Evolutionary conservation across 2,888 invertebrate species (phyloP).

Genomic region (Cheilosia scutellata): DNA sequence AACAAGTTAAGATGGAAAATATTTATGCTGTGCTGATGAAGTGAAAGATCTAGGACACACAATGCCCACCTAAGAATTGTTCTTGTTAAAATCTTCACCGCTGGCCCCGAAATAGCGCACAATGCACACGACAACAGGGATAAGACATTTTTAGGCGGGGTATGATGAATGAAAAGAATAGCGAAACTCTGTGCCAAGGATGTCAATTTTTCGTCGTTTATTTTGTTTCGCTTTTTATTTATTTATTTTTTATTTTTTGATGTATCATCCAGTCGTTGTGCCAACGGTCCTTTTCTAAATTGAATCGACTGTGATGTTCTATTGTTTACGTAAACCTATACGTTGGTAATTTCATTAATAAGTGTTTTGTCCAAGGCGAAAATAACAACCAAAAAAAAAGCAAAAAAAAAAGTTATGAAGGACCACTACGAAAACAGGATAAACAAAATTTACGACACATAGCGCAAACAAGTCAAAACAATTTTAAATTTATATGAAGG

Average conservation of each 20-base stretch:
- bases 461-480: slow-evolving; percentile 63
- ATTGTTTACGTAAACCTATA: slow-evolving; percentile 64
- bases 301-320: slow-evolving; percentile 58
- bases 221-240: not conserved
- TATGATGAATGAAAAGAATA: slow-evolving; percentile 12
- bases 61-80: slow-evolving; percentile 29
- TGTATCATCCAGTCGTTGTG: slow-evolving; percentile 36
- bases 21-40: slow-evolving; percentile 72
- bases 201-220: slow-evolving; percentile 56
- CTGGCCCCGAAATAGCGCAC: slow-evolving; percentile 17
- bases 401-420: not conserved
- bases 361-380: slow-evolving; percentile 51
- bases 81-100: slow-evolving; percentile 25
- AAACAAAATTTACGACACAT: slow-evolving; percentile 69
- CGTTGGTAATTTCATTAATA: slow-evolving; percentile 67
- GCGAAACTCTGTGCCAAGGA: slow-evolving; percentile 53
- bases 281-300: slow-evolving; percentile 62
- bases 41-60: slow-evolving; percentile 72
- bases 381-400: not conserved
- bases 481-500: slow-evolving; percentile 64
- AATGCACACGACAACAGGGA: slow-evolving; percentile 36
- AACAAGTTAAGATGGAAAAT: slow-evolving; percentile 75
- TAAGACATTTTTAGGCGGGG: slow-evolving; percentile 22
- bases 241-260: slow-evolving; percentile 35
- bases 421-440: slow-evolving; percentile 46